Conservation (phyloP, 37 sponge, comb jelly and placozoan genomes). For the Bolinopsis microptera region DNA sequence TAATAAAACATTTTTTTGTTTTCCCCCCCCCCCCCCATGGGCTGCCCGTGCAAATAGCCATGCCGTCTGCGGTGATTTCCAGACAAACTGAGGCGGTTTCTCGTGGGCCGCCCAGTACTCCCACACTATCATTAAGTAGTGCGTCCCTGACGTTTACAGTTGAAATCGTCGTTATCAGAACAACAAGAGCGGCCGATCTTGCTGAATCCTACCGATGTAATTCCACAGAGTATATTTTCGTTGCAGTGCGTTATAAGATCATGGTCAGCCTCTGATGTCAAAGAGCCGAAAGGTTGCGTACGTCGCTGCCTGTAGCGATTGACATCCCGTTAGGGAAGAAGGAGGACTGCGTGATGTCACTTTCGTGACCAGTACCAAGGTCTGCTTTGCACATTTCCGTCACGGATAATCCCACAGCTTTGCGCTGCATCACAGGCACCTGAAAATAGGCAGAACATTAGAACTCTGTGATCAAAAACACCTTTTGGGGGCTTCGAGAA, state of each 20-base stretch:
- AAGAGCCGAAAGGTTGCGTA: slow-evolving; percentile 90
- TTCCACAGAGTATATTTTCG: slow-evolving; percentile 91
- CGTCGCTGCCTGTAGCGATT: slow-evolving; percentile 95
- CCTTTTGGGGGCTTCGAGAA: not conserved
- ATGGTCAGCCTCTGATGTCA: slow-evolving; percentile 96
- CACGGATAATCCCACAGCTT: slow-evolving; percentile 97
- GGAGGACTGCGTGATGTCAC: slow-evolving; percentile 92
- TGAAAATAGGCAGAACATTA: not conserved
- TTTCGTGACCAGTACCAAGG: slow-evolving; percentile 97
- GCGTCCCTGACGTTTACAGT: slow-evolving; percentile 96
- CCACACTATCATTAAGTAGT: slow-evolving; percentile 86
- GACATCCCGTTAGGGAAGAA: slow-evolving; percentile 96
- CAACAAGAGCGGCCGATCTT: slow-evolving; percentile 85
- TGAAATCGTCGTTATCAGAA: slow-evolving; percentile 97
- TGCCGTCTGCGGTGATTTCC: slow-evolving; percentile 90
- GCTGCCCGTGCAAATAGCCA: slow-evolving; percentile 93
- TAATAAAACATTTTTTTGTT: no score
- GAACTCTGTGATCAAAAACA: not conserved
- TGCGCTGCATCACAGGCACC: slow-evolving; percentile 97
- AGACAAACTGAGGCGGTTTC: slow-evolving; percentile 95
- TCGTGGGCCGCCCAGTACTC: slow-evolving; percentile 78
- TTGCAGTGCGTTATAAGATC: slow-evolving; percentile 86
- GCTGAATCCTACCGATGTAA: slow-evolving; percentile 96
- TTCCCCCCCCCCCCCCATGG: no score
- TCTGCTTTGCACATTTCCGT: slow-evolving; percentile 86